phyloP scores from a whole-genome alignment of 1,140 invertebrate species.

The Prorops nasuta region DNA sequence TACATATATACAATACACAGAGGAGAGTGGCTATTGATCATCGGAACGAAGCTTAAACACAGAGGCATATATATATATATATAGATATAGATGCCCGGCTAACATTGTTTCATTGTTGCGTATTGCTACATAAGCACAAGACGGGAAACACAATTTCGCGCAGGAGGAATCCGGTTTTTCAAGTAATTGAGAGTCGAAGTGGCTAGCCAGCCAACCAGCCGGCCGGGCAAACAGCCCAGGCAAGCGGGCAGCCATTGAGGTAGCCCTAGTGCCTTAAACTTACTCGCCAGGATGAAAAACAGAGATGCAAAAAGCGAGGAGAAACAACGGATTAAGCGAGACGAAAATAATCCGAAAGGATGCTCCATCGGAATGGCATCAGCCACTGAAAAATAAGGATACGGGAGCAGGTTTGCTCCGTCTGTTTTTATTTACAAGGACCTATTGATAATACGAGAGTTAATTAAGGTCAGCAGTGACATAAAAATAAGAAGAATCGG shows the following conservation, averaged over 20 bases:
- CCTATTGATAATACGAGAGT: too few species aligned
- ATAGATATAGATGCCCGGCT: slow-evolving; percentile 3
- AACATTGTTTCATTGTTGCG: slow-evolving; percentile 26
- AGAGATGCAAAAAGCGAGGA: too few species aligned
- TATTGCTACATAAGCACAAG: slow-evolving; percentile 45
- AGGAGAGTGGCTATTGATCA: neutral
- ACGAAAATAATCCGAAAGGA: slow-evolving; percentile 7
- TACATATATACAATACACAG: too few species aligned
- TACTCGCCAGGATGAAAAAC: slow-evolving; percentile 4
- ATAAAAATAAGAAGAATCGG: too few species aligned
- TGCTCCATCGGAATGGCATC: neutral
- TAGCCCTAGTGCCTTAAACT: slow-evolving; percentile 20
- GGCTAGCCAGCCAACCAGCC: slow-evolving; percentile 17
- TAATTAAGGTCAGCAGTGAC: too few species aligned
- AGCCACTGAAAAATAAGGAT: too few species aligned
- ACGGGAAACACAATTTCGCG: slow-evolving; percentile 51
- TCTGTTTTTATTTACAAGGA: too few species aligned
- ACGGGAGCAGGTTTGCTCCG: too few species aligned
- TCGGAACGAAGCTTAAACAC: slow-evolving; percentile 15
- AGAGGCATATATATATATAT: slow-evolving; percentile 20
- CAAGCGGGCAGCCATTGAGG: slow-evolving; percentile 28
- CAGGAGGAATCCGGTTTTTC: slow-evolving; percentile 56
- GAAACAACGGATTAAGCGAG: slow-evolving; percentile 7
- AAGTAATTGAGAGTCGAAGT: slow-evolving; percentile 47
- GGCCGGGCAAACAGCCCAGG: slow-evolving; percentile 19